Conservation (phyloP, 2,797 vertebrate genomes). For the Chaenodraco wilsoni region DNA sequence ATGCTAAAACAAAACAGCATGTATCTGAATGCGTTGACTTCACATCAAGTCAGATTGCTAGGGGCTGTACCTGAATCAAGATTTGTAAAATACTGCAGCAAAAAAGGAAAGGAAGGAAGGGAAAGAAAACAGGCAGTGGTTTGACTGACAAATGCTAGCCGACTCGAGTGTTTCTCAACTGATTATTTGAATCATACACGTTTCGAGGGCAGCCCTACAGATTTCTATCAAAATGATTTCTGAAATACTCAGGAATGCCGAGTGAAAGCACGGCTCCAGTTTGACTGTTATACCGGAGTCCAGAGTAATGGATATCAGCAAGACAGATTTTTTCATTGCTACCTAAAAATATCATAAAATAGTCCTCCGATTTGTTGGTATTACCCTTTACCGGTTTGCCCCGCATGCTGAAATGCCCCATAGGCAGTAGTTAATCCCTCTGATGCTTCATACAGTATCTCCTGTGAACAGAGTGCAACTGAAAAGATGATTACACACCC, state of each 20-base stretch:
- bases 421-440: slow-evolving; percentile 31
- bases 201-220: background rate
- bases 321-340: background rate
- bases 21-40: background rate
- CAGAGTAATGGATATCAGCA: slow-evolving; percentile 30
- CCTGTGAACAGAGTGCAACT: slow-evolving; percentile 21
- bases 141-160: background rate
- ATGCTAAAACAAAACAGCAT: background rate
- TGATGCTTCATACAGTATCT: slow-evolving; percentile 19
- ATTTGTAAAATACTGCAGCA: background rate
- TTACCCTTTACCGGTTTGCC: background rate
- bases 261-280: slow-evolving; percentile 21
- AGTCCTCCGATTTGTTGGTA: background rate
- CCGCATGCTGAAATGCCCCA: slow-evolving; percentile 11
- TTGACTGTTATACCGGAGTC: slow-evolving; percentile 25
- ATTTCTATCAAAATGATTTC: slow-evolving; percentile 14
- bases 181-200: background rate
- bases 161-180: background rate
- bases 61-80: background rate
- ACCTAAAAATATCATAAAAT: background rate
- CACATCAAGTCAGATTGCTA: background rate
- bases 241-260: slow-evolving; percentile 9
- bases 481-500: slow-evolving; percentile 28
- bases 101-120: too few relatives aligned
- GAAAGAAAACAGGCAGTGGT: background rate